Evolutionary conservation across 2,888 invertebrate genomes (phyloP), one percentile per base, ranked within the genome.

Genomic region (Tipula helvola): DNA sequence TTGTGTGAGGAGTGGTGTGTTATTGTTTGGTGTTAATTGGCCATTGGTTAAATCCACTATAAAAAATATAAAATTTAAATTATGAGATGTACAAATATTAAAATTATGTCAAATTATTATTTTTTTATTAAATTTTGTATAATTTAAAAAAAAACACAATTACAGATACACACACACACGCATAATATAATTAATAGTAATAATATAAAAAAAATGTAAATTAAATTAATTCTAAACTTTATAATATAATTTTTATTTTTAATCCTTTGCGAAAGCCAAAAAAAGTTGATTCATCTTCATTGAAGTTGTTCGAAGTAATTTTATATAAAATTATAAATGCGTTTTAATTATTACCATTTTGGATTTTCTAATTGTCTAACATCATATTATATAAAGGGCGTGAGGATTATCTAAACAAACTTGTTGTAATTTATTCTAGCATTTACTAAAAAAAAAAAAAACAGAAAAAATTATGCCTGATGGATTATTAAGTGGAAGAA

Each of bases 21-120:
- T 97, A 95, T 97, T 97, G 95, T 97, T 97, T 93, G 97, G 97
- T 92, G 97, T 97, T 93, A 97, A 95, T 94, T 97, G 97, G 93
- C 97, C 97, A 93, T 97, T 97, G 94, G 96, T 96, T 93, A 97
- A 95, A 94, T 97, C 97, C 95, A 97, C 97, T 97, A 95, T 93
- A 95, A 95, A 89, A 89, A 88, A 44, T 44, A 44, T 13, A 86
- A 52, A 57, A 86, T 47, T 44, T 42, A 86, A 47, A 86, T 86
- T 44, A 86, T 36, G 36, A 28, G 47, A 12, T 85, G n/a, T 83
- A 39, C 16, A 1, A 85, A 86, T 3, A 36, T 39, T 18, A 41
- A 85, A 47, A 47, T 44, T 44, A 47, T 44, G 36, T 44, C 28
- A 12, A 44, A 42, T 42, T 2, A 39, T 28, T 28, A 2, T 39